These are phyloP conservation scores for Podabrus alpinus DNA, from an alignment of 2,888 invertebrate species.

Conservation along the genomic window DNA sequence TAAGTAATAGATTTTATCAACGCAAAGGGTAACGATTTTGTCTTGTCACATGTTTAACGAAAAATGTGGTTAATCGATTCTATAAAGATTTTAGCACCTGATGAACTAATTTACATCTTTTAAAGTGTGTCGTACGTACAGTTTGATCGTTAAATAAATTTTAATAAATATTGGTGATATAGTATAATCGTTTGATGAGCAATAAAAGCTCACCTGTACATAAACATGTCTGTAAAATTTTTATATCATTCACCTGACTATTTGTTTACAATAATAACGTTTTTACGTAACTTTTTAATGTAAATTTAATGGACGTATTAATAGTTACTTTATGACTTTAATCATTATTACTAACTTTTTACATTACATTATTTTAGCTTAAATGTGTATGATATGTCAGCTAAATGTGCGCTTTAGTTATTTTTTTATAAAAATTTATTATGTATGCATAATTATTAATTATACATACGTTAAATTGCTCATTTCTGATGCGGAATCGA, in stretches of 20 bases:
- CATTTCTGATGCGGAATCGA: not conserved
- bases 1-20: not conserved
- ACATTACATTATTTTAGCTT: not conserved
- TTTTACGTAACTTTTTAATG: not conserved
- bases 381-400: not conserved
- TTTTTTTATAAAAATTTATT: not conserved
- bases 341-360: not conserved
- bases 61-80: constrained; percentile 22
- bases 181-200: not conserved
- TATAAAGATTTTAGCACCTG: constrained; percentile 31
- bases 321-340: not conserved
- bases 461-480: not conserved
- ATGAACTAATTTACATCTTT: constrained; percentile 26
- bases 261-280: not conserved
- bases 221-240: not conserved
- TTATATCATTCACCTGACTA: not conserved
- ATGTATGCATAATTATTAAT: not conserved
- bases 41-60: constrained; percentile 9
- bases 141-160: constrained; percentile 8
- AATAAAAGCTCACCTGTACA: not conserved
- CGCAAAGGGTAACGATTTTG: constrained; percentile 9
- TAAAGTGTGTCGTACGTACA: constrained; percentile 12
- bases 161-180: not conserved
- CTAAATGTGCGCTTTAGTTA: not conserved
- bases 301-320: not conserved